These are phyloP conservation scores for Leucophenga montana DNA, from an alignment of 2,888 invertebrate species.

Conservation along the genomic window DNA sequence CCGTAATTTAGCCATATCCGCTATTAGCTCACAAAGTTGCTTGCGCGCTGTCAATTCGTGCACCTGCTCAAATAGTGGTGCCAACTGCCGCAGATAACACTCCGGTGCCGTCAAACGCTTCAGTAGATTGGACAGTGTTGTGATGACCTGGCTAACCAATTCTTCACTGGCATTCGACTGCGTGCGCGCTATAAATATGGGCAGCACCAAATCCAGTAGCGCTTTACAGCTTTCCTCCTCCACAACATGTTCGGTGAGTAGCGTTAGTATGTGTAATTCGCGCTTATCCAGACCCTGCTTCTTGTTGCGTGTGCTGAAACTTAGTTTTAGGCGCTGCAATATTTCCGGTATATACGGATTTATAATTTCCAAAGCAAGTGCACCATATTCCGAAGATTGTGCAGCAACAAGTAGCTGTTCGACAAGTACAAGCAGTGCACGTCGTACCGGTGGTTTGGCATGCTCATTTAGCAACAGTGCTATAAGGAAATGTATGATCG, in stretches of 20 bases:
- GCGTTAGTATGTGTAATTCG: constrained; percentile 83
- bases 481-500: constrained; percentile 80
- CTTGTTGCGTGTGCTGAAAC: constrained; percentile 77
- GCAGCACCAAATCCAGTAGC: constrained; percentile 81
- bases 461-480: constrained; percentile 82
- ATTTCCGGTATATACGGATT: constrained; percentile 83
- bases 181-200: constrained; percentile 81
- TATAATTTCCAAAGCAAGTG: constrained; percentile 76
- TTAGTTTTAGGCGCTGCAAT: constrained; percentile 80
- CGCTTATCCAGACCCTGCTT: constrained; percentile 76
- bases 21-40: constrained; percentile 78
- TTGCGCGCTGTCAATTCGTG: constrained; percentile 80
- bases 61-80: constrained; percentile 82
- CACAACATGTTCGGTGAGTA: constrained; percentile 83
- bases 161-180: constrained; percentile 79
- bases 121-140: constrained; percentile 83
- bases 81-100: constrained; percentile 80
- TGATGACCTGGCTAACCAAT: constrained; percentile 80
- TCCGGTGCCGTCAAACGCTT: constrained; percentile 79
- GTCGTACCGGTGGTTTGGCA: constrained; percentile 78
- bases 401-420: constrained; percentile 80
- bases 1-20: constrained; percentile 75
- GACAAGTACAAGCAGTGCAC: constrained; percentile 82
- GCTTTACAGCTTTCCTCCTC: constrained; percentile 80
- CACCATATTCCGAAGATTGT: constrained; percentile 74